Base-by-base conservation (phyloP, 2,888 invertebrate genomes). In the Antheraea yamamai region DNA sequence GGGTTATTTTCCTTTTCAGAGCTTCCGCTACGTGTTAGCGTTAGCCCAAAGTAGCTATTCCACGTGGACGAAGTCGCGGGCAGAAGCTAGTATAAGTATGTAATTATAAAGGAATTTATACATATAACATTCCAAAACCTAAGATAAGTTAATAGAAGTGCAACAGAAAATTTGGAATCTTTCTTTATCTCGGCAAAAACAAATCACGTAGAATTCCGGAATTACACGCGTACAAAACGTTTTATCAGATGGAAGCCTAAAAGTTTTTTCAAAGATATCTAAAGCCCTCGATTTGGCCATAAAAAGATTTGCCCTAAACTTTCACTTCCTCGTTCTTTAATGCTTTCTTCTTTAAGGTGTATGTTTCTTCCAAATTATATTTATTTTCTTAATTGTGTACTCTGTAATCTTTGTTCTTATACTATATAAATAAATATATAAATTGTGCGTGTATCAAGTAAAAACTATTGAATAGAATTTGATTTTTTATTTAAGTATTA, bases 151-250 rank as follows among this genome's bases (percentile, higher is more conserved):
- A 47, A 47, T 47, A 47, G 47, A 47, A 47, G 79, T 85, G 86
- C 87, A 87, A 83, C 82, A 78, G 73, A 79, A 79, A 82, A 80
- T 79, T 83, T 77, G 47, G 47, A 47, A 12, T 2, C 7, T 82
- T 78, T 79, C 81, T 84, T 88, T 91, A 92, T 91, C 92, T 85
- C 81, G 81, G 83, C 81, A 79, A 84, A 90, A 88, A 92, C 90
- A 92, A 92, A 92, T 92, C 90, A 91, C 89, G 86, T 78, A 84
- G 89, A 89, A 88, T 89, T 88, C 85, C 79, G 82, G 91, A 91
- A 92, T 93, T 92, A 92, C 90, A 89, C 83, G 87, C 87, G 88
- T 86, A 88, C 88, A 84, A 90, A 92, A 91, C 91, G 91, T 91
- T 91, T 92, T 92, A 92, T 92, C 92, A 87, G 87, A 85, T 81